Evolutionary conservation across 2,888 invertebrate genomes (phyloP), one percentile per base, ranked within the genome.

Genomic region (Nomada goodeniana): DNA sequence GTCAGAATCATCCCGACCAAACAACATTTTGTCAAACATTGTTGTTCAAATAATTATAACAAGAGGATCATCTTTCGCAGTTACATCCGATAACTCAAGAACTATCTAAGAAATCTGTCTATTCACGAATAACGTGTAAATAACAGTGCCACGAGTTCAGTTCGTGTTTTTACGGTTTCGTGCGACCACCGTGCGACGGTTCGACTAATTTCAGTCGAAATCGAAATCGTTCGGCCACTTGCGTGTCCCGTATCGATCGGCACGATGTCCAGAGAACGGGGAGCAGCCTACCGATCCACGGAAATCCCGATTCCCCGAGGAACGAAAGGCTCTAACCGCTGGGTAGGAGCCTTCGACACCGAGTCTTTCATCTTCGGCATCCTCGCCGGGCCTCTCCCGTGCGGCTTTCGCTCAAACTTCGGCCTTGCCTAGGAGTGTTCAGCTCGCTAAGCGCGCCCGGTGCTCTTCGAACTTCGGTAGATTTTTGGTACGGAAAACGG

Each of bases 301-400:
- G 68, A 55, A 68, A 36, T 68, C 55, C 55, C 68, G 55, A 68
- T 57, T 68, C 55, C 68, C 55, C 2, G 23, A 13, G 55, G 55
- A 55, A 29, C 50, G 50, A 52, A 15, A 15, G 50, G 50, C 50
- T 65, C 29, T 13, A 23, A 47, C 13, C 9, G 36, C 52, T 44
- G 55, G 20, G 20, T 0, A 7, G 42, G 53, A 36, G 61, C 53
- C 55, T 64, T 29, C 63, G 55, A 72, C 63, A 26, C 63, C 4
- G 29, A 36, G 57, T 47, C 65, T 65, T 44, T 73, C 73, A 59
- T 73, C 65, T 65, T 73, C 57, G 42, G 23, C 57, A 15, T 59
- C 36, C 47, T 64, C 36, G 36, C 36, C 36, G 36, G 36, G 36
- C 7, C 5, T 36, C 36, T 36, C 36, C 36, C 5, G 36, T 36